These are phyloP conservation scores for Deilephila porcellus DNA, from an alignment of 2,888 invertebrate genomes.

Conservation along the genomic window DNA sequence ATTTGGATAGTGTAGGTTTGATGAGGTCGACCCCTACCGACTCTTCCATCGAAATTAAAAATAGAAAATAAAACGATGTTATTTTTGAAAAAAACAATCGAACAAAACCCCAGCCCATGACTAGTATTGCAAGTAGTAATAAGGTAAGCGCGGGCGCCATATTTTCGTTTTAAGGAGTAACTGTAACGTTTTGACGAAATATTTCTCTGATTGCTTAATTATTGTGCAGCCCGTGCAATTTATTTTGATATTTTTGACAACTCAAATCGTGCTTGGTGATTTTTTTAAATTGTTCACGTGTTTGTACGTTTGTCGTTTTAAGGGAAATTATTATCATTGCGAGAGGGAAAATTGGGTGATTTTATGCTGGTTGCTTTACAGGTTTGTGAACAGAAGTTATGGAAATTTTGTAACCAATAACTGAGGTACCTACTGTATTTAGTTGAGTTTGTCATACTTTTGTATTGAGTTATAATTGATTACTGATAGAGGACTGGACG, in stretches of 20 bases:
- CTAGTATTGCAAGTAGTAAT: neutral
- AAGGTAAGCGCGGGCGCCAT: slow-evolving; percentile 56
- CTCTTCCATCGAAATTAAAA: too few species aligned
- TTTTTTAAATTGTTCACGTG: slow-evolving; percentile 19
- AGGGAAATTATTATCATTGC: slow-evolving; percentile 13
- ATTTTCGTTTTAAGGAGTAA: slow-evolving; percentile 60
- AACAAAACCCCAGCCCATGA: neutral
- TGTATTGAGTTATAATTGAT: too few species aligned
- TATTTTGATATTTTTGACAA: slow-evolving; percentile 29
- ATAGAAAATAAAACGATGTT: neutral
- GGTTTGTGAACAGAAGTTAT: neutral
- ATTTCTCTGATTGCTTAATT: slow-evolving; percentile 78
- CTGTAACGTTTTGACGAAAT: slow-evolving; percentile 78
- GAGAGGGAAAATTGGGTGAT: neutral
- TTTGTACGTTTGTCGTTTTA: slow-evolving; percentile 15
- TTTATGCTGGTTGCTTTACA: neutral
- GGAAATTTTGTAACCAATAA: too few species aligned
- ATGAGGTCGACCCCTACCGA: too few species aligned
- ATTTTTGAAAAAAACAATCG: neutral
- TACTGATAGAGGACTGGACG: too few species aligned
- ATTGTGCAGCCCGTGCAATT: slow-evolving; percentile 44
- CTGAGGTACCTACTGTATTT: too few species aligned
- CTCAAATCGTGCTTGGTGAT: slow-evolving; percentile 15
- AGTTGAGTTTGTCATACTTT: too few species aligned
- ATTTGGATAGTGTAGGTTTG: too few species aligned